Evolutionary conservation across 2,888 invertebrate genomes (phyloP).

Genomic region (Nymphalis c-album): DNA sequence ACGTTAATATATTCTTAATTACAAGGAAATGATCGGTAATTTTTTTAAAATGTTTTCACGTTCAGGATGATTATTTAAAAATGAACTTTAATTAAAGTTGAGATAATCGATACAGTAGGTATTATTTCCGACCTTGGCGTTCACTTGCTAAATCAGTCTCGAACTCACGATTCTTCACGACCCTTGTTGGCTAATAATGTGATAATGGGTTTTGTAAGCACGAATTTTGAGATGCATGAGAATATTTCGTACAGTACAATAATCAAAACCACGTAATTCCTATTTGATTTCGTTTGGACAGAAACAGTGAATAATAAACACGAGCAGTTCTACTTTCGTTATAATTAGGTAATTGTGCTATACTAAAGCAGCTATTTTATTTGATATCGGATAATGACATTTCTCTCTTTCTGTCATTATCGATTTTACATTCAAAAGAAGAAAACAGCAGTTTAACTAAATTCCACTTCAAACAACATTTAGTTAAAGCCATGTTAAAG

Average conservation of each 20-base stretch:
- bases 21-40: no score
- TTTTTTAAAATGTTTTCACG: neutral
- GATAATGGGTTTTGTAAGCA: neutral
- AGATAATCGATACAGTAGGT: conserved; percentile 14
- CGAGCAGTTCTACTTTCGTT: no score
- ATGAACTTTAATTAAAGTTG: neutral
- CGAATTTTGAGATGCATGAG: conserved; percentile 4
- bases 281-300: neutral
- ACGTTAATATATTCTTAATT: no score
- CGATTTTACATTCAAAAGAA: no score
- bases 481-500: no score
- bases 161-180: conserved; percentile 20
- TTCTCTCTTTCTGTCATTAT: no score
- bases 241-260: neutral
- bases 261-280: neutral
- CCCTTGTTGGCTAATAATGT: neutral
- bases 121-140: conserved; percentile 39
- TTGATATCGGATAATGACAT: no score
- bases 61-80: neutral
- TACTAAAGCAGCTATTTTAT: no score
- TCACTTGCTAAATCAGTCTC: conserved; percentile 34
- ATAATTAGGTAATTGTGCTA: no score
- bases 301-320: neutral
- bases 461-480: no score
- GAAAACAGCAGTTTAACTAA: no score